Evolutionary conservation across 2,113 vertebrate species (phyloP), one percentile per base, ranked within the genome.

Genomic region (Eublepharis macularius): DNA sequence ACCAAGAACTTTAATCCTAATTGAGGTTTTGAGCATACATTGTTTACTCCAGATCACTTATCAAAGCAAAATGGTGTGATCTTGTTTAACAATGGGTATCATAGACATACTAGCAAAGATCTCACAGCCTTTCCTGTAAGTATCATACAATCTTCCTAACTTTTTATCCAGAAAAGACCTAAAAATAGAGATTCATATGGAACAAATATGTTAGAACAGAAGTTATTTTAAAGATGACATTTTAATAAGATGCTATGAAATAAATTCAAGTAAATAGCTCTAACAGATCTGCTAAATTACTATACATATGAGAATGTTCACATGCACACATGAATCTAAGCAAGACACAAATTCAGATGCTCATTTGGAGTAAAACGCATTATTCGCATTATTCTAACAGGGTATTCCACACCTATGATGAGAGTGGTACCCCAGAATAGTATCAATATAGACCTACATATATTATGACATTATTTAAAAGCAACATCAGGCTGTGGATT

Each of bases 401-500:
- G 57, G 49, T 51, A 68, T 88, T 21, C 1, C 87, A 81, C 26
- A 76, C 2, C 0, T 80, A 32, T 57, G 1, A 1, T 0, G 0
- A 80, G 72, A 87, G 85, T 41, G 24, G 41, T 29, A 45, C n/a
- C 51, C 80, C 72, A 75, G 86, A 90, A 70, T 2, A 83, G 68
- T 17, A 79, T 85, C 19, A 1, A 81, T 0, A 29, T 85, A 76
- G 68, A 86, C 82, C 77, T 84, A 74, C 54, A 3, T 87, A 1
- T n/a, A 80, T 60, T 80, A 78, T 86, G 82, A 90, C 6, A 29
- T 76, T 72, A 17, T 87, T 90, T 86, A 84, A 86, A 92, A 13
- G 2, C 63, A 89, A 88, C 54, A 91, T 89, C 1, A 93, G 24
- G 43, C 29, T 90, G 0, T 83, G 70, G 83, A 89, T 87, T 91